These are phyloP conservation scores for Pogonognathellus flavescens DNA, from an alignment of 1,140 invertebrate species.

Conservation along the genomic window DNA sequence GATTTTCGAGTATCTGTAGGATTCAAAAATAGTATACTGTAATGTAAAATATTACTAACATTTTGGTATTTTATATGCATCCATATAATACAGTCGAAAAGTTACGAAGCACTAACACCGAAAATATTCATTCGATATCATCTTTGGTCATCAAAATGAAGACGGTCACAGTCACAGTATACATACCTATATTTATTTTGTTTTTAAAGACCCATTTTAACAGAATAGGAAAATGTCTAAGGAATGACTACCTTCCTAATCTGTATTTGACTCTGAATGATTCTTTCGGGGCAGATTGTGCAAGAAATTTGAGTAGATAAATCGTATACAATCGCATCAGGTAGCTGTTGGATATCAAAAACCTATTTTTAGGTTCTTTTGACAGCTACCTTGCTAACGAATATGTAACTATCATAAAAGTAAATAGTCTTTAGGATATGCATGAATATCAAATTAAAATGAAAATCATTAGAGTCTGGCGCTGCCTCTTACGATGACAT, in stretches of 20 bases:
- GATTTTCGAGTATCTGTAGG: neutral
- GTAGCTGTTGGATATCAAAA: conserved; percentile 30
- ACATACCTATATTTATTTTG: conserved; percentile 12
- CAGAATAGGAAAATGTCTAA: conserved; percentile 2
- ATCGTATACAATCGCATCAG: neutral
- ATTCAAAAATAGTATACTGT: neutral
- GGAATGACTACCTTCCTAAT: conserved; percentile 6
- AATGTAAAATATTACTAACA: conserved; percentile 33
- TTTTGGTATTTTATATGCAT: conserved; percentile 32
- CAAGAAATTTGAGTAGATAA: conserved; percentile 47
- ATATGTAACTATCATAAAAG: conserved; percentile 13
- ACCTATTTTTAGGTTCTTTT: conserved; percentile 19
- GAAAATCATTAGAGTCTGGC: conserved; percentile 26
- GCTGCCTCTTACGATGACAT: conserved; percentile 36
- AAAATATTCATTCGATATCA: conserved; percentile 49
- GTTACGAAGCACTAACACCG: conserved; percentile 38
- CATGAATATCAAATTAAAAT: conserved; percentile 15
- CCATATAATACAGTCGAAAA: conserved; percentile 7
- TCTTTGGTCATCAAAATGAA: conserved; percentile 38
- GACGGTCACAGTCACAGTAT: conserved; percentile 9
- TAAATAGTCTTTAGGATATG: neutral
- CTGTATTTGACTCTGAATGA: conserved; percentile 7
- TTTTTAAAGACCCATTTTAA: neutral
- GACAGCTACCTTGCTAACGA: conserved; percentile 19
- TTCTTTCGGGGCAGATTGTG: conserved; percentile 23